Evolutionary conservation across 2,797 vertebrate genomes (phyloP).

Genomic region (Aulostomus chinensis): DNA sequence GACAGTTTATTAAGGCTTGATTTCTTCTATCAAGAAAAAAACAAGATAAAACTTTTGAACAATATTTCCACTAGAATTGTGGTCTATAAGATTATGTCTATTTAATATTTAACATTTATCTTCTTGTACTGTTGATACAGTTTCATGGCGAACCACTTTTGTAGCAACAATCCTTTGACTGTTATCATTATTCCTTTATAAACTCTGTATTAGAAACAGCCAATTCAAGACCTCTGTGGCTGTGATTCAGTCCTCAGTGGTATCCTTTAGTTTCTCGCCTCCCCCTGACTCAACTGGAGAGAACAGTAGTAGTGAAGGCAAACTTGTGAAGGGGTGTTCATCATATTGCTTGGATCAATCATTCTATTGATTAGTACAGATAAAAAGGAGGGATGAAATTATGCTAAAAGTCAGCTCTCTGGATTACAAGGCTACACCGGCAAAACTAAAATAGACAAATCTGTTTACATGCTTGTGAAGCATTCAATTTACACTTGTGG

Average conservation of each 20-base stretch:
- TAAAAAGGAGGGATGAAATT: conserved; percentile 18
- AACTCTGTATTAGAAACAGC: conserved; percentile 74
- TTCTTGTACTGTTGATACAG: conserved; percentile 75
- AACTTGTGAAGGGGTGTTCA: conserved; percentile 41
- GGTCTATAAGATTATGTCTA: conserved; percentile 79
- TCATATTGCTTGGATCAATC: conserved; percentile 61
- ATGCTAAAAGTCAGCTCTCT: conserved; percentile 39
- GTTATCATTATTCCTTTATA: conserved; percentile 74
- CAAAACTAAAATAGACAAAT: conserved; percentile 28
- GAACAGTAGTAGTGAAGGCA: conserved; percentile 37
- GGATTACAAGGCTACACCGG: conserved; percentile 36
- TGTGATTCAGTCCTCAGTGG: conserved; percentile 25
- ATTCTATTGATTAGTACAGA: conserved; percentile 51
- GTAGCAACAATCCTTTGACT: conserved; percentile 81
- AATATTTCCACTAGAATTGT: conserved; percentile 81
- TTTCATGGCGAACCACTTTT: conserved; percentile 81
- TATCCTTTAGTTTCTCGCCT: conserved; percentile 37
- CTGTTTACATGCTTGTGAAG: conserved; percentile 16
- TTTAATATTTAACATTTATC: conserved; percentile 64
- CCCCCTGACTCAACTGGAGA: conserved; percentile 29
- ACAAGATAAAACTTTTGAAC: conserved; percentile 80
- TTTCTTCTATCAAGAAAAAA: conserved; percentile 85
- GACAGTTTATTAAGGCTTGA: conserved; percentile 95
- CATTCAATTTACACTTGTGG: conserved; percentile 25
- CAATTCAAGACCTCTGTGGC: conserved; percentile 70